phyloP scores from a whole-genome alignment of 2,113 vertebrate genomes.

The Callithrix jacchus region DNA sequence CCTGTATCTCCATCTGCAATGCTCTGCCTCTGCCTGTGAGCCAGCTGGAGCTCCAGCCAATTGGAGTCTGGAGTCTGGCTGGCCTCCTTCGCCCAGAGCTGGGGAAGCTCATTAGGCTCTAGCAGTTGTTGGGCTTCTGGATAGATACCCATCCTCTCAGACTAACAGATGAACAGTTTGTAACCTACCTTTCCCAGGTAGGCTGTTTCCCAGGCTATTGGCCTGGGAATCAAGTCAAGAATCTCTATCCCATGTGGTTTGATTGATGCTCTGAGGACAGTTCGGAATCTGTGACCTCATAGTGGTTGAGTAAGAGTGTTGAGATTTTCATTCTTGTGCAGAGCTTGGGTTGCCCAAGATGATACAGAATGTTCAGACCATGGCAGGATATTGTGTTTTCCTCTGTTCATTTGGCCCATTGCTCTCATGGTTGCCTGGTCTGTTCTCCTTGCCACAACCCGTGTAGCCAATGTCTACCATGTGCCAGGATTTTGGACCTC shows the following conservation, averaged over 20 bases:
- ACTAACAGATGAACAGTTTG: neutral
- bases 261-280: neutral
- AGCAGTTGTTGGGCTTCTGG: neutral
- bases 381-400: neutral
- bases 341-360: neutral
- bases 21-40: neutral
- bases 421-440: neutral
- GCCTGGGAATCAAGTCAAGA: neutral
- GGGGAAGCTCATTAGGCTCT: neutral
- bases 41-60: neutral
- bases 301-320: neutral
- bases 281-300: neutral
- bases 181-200: neutral
- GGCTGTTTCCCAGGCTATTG: neutral
- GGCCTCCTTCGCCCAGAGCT: neutral
- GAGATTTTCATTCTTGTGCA: neutral
- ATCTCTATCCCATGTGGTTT: neutral
- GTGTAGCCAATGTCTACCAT: neutral
- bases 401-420: neutral
- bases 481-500: neutral
- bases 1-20: neutral
- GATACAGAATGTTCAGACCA: neutral
- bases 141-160: neutral
- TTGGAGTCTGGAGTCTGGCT: neutral
- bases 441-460: neutral